These are phyloP conservation scores for Aphyosemion australe DNA, from an alignment of 2,113 vertebrate genomes.

Conservation along the genomic window DNA sequence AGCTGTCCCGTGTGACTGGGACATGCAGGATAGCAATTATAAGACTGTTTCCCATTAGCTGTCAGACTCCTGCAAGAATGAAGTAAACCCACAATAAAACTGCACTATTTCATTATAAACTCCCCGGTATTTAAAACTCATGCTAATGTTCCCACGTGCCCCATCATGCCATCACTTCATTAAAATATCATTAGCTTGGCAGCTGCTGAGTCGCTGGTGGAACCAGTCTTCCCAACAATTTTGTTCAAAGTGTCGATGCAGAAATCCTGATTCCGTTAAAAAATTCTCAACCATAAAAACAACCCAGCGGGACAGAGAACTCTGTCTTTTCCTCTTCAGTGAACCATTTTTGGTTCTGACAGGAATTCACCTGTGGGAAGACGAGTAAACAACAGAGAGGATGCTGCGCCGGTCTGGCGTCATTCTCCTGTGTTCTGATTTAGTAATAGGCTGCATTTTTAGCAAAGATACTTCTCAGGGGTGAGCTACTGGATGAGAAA, in stretches of 20 bases:
- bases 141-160: slow-evolving; percentile 10
- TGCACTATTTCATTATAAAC: slow-evolving; percentile 12
- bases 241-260: slow-evolving; percentile 3
- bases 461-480: neutral
- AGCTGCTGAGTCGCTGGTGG: neutral
- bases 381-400: slow-evolving; percentile 1
- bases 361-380: slow-evolving; percentile 29
- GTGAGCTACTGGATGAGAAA: neutral
- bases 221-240: neutral
- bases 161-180: slow-evolving; percentile 8
- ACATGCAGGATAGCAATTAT: slow-evolving; percentile 6
- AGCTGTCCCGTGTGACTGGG: neutral
- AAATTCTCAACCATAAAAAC: slow-evolving; percentile 1
- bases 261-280: slow-evolving; percentile 17
- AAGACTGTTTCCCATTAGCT: neutral
- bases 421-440: too few species aligned
- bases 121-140: slow-evolving; percentile 1
- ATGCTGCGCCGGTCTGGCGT: too few species aligned
- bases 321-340: slow-evolving; percentile 11
- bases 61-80: slow-evolving; percentile 1
- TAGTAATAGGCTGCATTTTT: too few species aligned
- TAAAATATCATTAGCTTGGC: slow-evolving; percentile 19
- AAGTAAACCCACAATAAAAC: slow-evolving; percentile 6
- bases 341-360: slow-evolving; percentile 26
- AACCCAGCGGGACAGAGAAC: slow-evolving; percentile 15